Conservation (phyloP, 1,140 invertebrate species). For the Mylabris phalerata region DNA sequence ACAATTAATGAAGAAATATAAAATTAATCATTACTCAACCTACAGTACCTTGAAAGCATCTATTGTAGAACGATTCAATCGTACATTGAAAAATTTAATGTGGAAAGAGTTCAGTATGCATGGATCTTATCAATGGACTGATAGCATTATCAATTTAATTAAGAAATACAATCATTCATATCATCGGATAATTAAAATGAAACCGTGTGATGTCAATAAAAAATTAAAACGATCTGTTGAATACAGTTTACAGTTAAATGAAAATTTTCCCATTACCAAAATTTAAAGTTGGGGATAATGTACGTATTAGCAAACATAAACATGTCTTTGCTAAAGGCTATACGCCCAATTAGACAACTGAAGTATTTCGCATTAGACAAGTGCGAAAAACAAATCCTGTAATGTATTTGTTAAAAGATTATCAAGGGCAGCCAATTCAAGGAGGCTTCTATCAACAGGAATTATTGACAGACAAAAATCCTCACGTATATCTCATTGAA, state of each 20-base stretch:
- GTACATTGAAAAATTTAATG: no score
- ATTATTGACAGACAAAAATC: slow-evolving; percentile 25
- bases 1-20: no score
- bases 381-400: slow-evolving; percentile 24
- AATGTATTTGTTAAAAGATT: slow-evolving; percentile 23
- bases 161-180: background rate
- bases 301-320: background rate
- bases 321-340: slow-evolving; percentile 31
- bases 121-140: background rate
- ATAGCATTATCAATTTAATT: background rate
- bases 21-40: no score
- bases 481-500: slow-evolving; percentile 35
- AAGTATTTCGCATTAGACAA: slow-evolving; percentile 22
- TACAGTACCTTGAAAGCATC: no score
- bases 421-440: slow-evolving; percentile 16
- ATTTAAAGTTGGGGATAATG: slow-evolving; percentile 15
- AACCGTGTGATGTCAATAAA: background rate
- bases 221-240: background rate
- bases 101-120: no score
- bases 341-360: no score
- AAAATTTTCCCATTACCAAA: background rate
- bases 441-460: slow-evolving; percentile 35
- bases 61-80: no score
- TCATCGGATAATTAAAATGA: background rate
- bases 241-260: background rate